Evolutionary conservation across 2,888 invertebrate species (phyloP).

Genomic region (Oligia fasciuncula): DNA sequence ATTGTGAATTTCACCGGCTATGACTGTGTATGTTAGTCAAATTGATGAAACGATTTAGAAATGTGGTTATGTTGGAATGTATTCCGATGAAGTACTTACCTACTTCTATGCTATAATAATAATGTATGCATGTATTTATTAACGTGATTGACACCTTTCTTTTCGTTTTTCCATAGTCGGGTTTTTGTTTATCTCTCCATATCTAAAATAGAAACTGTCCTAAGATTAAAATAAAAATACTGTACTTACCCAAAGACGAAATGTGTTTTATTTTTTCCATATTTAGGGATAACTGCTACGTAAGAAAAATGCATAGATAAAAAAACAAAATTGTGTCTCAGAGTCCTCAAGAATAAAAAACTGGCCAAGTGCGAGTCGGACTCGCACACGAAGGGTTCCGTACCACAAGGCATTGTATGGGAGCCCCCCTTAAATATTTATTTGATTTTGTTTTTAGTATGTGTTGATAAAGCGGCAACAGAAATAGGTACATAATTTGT

Average conservation of each 20-base stretch:
- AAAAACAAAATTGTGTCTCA: background rate
- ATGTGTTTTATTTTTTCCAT: slow-evolving; percentile 22
- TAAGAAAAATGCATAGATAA: background rate
- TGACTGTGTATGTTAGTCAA: background rate
- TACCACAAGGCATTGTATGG: no score
- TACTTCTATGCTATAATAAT: background rate
- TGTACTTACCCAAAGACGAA: background rate
- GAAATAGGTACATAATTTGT: no score
- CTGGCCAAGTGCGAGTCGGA: no score
- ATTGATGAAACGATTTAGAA: background rate
- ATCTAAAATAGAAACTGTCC: background rate
- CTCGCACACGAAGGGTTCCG: no score
- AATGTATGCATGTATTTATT: background rate
- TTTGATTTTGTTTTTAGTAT: no score
- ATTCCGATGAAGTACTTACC: background rate
- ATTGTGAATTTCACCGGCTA: slow-evolving; percentile 1
- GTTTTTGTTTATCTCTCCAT: background rate
- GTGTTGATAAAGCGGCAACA: no score
- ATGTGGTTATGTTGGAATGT: background rate
- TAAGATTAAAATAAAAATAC: slow-evolving; percentile 18
- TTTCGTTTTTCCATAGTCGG: background rate
- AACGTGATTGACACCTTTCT: background rate
- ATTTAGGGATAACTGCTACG: background rate
- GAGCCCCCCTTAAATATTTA: no score
- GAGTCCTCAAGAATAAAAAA: no score